Conservation (phyloP, 2,797 vertebrate genomes). For the Paramormyrops hopkinsi region DNA sequence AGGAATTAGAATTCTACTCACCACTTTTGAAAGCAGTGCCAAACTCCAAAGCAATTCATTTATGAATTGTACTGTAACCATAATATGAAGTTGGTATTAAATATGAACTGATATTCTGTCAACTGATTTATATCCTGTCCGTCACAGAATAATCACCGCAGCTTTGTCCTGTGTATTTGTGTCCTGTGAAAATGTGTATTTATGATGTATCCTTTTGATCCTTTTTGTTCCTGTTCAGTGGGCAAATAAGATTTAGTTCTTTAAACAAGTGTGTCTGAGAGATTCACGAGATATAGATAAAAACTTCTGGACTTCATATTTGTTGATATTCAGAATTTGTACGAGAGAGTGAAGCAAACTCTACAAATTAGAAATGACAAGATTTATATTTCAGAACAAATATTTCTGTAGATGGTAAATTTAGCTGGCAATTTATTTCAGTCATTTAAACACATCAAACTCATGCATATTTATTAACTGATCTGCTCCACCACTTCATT, state of each 20-base stretch:
- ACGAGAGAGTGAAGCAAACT: background rate
- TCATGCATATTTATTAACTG: slow-evolving; percentile 17
- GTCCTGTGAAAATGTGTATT: background rate
- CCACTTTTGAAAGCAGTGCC: background rate
- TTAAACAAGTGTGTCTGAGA: background rate
- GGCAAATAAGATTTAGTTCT: background rate
- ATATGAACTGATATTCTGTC: background rate
- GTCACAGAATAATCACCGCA: background rate
- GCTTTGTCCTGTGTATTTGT: background rate
- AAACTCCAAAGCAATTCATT: background rate
- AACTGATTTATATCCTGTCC: background rate
- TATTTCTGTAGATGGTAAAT: background rate
- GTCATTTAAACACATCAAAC: slow-evolving; percentile 10
- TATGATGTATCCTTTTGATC: background rate
- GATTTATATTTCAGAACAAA: background rate
- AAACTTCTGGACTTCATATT: background rate
- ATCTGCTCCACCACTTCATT: background rate
- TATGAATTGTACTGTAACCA: background rate
- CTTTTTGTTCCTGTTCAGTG: background rate
- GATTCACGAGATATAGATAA: background rate
- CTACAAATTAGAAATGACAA: background rate
- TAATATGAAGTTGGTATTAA: background rate
- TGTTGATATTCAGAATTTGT: background rate
- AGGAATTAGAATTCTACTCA: background rate
- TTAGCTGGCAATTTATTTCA: background rate